Percentiles rank a stretch among this genome's conserved stretches.
Conservation (phyloP, 1,140 invertebrate species). For the Dreissena polymorpha region DNA sequence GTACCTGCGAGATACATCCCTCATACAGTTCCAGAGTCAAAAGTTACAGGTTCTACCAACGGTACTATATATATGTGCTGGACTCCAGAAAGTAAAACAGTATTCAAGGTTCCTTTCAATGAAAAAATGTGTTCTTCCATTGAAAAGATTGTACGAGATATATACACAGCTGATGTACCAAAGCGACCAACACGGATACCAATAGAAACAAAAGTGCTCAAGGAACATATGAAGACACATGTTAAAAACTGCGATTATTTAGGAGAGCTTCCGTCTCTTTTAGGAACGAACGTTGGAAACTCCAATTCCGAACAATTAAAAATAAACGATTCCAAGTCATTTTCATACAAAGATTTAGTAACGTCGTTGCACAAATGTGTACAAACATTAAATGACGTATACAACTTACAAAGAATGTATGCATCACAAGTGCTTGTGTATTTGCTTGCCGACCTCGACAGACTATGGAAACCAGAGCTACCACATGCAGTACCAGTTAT, state of each 20-base stretch:
- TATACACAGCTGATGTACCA: no score
- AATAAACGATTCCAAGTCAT: background rate
- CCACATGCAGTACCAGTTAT: conserved; percentile 19
- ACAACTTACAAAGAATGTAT: no score
- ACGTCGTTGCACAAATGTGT: background rate
- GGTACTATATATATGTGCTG: background rate
- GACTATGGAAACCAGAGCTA: conserved; percentile 9
- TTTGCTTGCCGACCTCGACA: conserved; percentile 12
- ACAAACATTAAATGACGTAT: no score
- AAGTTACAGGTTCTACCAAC: background rate
- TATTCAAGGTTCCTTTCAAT: no score
- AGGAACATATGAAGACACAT: background rate
- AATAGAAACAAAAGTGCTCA: no score
- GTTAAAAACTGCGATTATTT: background rate
- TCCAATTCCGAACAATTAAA: background rate
- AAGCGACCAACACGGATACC: no score
- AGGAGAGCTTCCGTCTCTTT: conserved; percentile 15
- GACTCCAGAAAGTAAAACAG: background rate
- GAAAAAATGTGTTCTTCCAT: no score
- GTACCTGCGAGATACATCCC: background rate
- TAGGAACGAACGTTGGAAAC: background rate
- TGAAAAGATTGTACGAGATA: no score
- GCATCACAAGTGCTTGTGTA: no score
- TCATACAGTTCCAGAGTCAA: background rate
- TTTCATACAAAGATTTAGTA: background rate